A percentile compares a stretch with the other conserved stretches of the same genome.
These are phyloP conservation scores for Dermatophagoides farinae DNA, from an alignment of 1,140 invertebrate species.

Conservation along the genomic window DNA sequence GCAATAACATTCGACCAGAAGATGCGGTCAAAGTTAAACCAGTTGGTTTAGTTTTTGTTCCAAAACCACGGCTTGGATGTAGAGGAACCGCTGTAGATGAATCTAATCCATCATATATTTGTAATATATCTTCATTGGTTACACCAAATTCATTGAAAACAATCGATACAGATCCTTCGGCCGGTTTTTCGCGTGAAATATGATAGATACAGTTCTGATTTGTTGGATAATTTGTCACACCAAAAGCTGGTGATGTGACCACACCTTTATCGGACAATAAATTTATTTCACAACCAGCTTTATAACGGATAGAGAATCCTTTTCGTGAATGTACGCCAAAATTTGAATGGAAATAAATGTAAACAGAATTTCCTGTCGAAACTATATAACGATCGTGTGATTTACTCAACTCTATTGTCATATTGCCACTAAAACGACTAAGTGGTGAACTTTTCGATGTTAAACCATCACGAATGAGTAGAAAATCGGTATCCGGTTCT, in stretches of 20 bases:
- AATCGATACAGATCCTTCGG: constrained; percentile 49
- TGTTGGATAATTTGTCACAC: constrained; percentile 58
- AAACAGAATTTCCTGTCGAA: constrained; percentile 67
- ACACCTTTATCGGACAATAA: constrained; percentile 58
- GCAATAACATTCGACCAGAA: constrained; percentile 68
- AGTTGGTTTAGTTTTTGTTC: constrained; percentile 49
- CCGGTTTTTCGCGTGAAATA: constrained; percentile 52
- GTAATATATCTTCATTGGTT: constrained; percentile 61
- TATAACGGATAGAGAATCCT: constrained; percentile 75
- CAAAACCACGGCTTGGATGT: constrained; percentile 71
- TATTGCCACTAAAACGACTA: constrained; percentile 49
- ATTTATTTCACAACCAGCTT: constrained; percentile 40
- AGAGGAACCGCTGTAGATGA: constrained; percentile 48
- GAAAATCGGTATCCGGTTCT: constrained; percentile 59
- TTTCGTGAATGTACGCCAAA: constrained; percentile 61
- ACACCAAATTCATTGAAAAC: constrained; percentile 69
- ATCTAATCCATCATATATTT: constrained; percentile 48
- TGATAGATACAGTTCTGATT: constrained; percentile 77
- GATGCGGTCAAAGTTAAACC: constrained; percentile 65
- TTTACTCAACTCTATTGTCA: neutral
- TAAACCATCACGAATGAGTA: constrained; percentile 69
- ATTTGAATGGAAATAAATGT: constrained; percentile 68
- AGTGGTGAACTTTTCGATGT: constrained; percentile 60
- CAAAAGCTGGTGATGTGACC: constrained; percentile 63
- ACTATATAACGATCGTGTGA: constrained; percentile 62